Percentiles rank a stretch among this genome's conserved stretches.
These are phyloP conservation scores for Paragorgia papillata DNA, from an alignment of 92 coral and sea anemone genomes.

Conservation along the genomic window DNA sequence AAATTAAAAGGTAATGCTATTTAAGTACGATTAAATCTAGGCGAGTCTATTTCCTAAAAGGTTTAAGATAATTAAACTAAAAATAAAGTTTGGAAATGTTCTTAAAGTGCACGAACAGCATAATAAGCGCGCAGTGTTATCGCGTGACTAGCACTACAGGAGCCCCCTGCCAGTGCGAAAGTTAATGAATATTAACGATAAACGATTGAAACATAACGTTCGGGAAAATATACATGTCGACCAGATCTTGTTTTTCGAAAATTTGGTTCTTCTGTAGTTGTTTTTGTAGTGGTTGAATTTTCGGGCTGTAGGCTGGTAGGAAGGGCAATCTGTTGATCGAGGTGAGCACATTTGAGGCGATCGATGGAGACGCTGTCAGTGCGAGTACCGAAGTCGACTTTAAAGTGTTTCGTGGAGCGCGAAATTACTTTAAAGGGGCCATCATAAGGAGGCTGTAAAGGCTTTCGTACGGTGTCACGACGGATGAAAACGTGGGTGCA, in stretches of 20 bases:
- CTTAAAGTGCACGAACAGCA: too few relatives aligned
- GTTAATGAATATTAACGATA: neutral
- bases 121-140: neutral
- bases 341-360: conserved; percentile 23
- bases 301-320: neutral
- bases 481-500: conserved; percentile 33
- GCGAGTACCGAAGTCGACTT: conserved; percentile 26
- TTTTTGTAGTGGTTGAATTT: neutral
- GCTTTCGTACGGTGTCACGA: conserved; percentile 26
- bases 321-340: neutral
- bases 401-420: conserved; percentile 20
- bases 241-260: conserved; percentile 33
- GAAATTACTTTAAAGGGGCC: conserved; percentile 31
- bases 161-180: conserved; percentile 7
- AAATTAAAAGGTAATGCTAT: too few relatives aligned
- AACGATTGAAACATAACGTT: neutral
- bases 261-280: neutral
- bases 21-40: too few relatives aligned
- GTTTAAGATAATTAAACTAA: too few relatives aligned
- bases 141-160: conserved; percentile 2
- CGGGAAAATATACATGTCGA: conserved; percentile 28
- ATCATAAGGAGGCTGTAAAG: conserved; percentile 30
- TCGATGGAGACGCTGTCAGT: conserved; percentile 5
- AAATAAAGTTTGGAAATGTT: too few relatives aligned
- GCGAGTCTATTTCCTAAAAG: too few relatives aligned